phyloP scores from a whole-genome alignment of 1,140 invertebrate genomes.

The Tetranychus cinnabarinus region DNA sequence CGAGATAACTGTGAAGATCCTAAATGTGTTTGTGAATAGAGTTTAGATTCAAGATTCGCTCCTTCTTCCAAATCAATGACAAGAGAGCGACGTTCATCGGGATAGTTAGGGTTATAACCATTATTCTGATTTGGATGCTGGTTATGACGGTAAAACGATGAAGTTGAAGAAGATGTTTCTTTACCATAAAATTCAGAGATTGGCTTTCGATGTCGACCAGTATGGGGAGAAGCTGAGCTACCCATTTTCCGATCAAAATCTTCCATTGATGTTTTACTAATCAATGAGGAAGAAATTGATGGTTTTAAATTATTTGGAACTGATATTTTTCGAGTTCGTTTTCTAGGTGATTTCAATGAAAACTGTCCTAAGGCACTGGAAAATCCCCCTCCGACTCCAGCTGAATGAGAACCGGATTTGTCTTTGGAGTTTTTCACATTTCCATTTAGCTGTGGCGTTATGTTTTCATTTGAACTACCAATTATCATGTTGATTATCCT shows the following conservation, averaged over 20 bases:
- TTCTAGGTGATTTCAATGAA: slow-evolving; percentile 8
- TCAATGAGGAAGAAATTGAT: background rate
- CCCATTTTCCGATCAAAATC: background rate
- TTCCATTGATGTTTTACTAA: background rate
- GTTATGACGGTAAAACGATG: too few species aligned
- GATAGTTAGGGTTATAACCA: too few species aligned
- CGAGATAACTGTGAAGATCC: too few species aligned
- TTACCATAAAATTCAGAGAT: too few species aligned
- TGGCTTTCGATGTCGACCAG: background rate
- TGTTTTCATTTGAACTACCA: slow-evolving; percentile 8
- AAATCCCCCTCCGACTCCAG: too few species aligned
- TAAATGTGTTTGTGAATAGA: too few species aligned
- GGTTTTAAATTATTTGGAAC: background rate
- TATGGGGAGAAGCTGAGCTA: background rate
- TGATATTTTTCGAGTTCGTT: background rate
- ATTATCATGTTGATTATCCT: slow-evolving; percentile 12
- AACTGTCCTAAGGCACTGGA: slow-evolving; percentile 3
- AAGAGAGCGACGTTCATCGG: too few species aligned
- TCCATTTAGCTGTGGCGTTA: background rate
- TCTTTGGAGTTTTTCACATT: slow-evolving; percentile 1
- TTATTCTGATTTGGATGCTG: too few species aligned
- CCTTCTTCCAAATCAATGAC: too few species aligned
- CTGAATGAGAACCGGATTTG: too few species aligned
- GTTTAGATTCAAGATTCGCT: too few species aligned
- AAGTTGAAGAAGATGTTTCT: too few species aligned